These are phyloP conservation scores for Aleiodes sp. DNA, from an alignment of 1,140 invertebrate genomes.

Conservation along the genomic window DNA sequence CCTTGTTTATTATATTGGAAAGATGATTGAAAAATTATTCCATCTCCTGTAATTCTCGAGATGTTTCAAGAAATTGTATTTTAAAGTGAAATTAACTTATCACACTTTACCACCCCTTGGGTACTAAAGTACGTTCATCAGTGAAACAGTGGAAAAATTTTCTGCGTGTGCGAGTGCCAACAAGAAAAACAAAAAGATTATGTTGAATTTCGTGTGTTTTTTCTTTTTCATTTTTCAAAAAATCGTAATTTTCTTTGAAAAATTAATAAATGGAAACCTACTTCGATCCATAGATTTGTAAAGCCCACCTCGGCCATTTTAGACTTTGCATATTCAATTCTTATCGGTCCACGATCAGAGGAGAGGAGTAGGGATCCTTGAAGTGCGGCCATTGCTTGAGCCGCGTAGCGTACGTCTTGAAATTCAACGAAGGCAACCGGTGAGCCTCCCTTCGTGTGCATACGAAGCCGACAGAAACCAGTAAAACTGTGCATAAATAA, in stretches of 20 bases:
- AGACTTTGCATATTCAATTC: slow-evolving; percentile 98
- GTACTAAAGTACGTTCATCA: no score
- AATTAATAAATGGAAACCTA: slow-evolving; percentile 59
- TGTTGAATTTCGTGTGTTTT: slow-evolving; percentile 1
- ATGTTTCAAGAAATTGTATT: no score
- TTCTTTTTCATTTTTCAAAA: slow-evolving; percentile 26
- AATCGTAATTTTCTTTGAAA: no score
- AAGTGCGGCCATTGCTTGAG: slow-evolving; percentile 88
- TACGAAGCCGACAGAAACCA: slow-evolving; percentile 95
- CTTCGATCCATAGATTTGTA: slow-evolving; percentile 66
- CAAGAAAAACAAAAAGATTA: not conserved
- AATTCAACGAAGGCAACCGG: slow-evolving; percentile 98
- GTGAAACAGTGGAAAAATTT: not conserved
- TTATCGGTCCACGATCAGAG: slow-evolving; percentile 93
- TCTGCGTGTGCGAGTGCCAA: not conserved
- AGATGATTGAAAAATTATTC: no score
- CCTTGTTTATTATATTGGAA: no score
- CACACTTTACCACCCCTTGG: no score
- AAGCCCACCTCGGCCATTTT: slow-evolving; percentile 90
- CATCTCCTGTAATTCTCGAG: no score
- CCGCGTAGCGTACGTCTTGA: slow-evolving; percentile 88
- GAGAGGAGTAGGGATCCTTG: slow-evolving; percentile 94
- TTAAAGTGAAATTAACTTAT: no score
- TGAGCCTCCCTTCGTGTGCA: slow-evolving; percentile 93
- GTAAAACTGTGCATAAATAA: slow-evolving; percentile 85